Conservation (phyloP, 2,797 vertebrate genomes). For the Chaunax sp. region DNA sequence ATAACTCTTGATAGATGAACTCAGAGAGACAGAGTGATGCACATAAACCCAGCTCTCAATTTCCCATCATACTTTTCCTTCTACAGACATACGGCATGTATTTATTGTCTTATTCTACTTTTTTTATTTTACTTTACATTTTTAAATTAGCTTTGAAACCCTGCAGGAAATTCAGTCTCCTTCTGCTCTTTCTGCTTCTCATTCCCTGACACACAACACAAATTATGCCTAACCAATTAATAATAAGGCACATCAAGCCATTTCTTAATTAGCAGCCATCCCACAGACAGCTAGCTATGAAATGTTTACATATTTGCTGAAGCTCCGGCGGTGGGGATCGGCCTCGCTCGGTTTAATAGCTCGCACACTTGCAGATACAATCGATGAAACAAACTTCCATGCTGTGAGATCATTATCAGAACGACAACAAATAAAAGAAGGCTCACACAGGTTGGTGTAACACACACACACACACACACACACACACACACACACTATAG, state of each 20-base stretch:
- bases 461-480: conserved; percentile 1
- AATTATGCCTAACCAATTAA: conserved; percentile 50
- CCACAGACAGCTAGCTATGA: conserved; percentile 47
- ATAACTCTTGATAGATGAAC: conserved; percentile 18
- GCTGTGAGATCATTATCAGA: conserved; percentile 41
- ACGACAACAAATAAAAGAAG: conserved; percentile 48
- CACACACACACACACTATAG: neutral
- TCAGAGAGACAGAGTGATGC: neutral
- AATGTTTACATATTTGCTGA: conserved; percentile 12
- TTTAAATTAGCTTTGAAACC: neutral
- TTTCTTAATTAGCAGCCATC: conserved; percentile 45
- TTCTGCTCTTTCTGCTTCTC: conserved; percentile 20
- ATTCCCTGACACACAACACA: conserved; percentile 33
- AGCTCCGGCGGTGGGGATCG: conserved; percentile 8
- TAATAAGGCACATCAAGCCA: conserved; percentile 50
- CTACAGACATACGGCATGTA: neutral
- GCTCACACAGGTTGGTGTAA: conserved; percentile 14
- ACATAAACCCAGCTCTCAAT: conserved; percentile 5
- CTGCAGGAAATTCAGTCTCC: conserved; percentile 27
- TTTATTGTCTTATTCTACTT: conserved; percentile 12
- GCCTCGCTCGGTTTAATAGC: conserved; percentile 31
- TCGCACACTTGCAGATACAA: conserved; percentile 52
- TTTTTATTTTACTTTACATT: neutral
- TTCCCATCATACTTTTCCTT: conserved; percentile 2
- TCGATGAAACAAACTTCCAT: conserved; percentile 52